Evolutionary conservation across 1,140 invertebrate species (phyloP), one percentile per base, ranked within the genome.

Genomic region (Drosophila tristis): DNA sequence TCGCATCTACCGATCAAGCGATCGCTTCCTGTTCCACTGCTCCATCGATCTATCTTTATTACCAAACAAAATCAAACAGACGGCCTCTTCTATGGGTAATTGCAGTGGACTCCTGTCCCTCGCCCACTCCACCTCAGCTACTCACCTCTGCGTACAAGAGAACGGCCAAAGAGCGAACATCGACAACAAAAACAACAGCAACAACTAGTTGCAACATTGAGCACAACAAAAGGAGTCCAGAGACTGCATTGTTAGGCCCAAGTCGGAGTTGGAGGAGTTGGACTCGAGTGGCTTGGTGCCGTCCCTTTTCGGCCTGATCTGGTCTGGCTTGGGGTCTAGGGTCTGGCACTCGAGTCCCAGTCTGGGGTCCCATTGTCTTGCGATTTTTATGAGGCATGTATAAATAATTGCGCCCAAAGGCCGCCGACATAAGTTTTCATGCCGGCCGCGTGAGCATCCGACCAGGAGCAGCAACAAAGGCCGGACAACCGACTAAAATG

Each of bases 321-420:
- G 29, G 51, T 15, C 47, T 55, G 29, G 13, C 26, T 45, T 45
- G 50, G 56, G 57, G 73, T 50, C 63, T 23, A 56, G 44, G 35
- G 35, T 39, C 4, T 39, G 35, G 35, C 11, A 39, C 35, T 39
- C 35, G 11, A 11, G 23, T 35, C 50, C 26, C 71, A 20, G 62
- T 50, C 47, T 58, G 44, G 73, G 57, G 44, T 57, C 56, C 81
- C 84, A 89, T 89, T 89, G 84, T 89, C 87, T 89, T 89, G 66
- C 76, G 84, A 89, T 89, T 89, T 89, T 89, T 89, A 89, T 89
- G 84, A 89, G 84, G 79, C 84, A 89, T 89, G 84, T 89, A 89
- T 89, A 89, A 89, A 89, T 89, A 89, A 89, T 89, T 89, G 84
- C 84, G 84, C 84, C 84, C 84, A 89, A 89, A 89, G 84, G 84